Evolutionary conservation across 2,113 vertebrate species (phyloP).

Genomic region (Gavia stellata): DNA sequence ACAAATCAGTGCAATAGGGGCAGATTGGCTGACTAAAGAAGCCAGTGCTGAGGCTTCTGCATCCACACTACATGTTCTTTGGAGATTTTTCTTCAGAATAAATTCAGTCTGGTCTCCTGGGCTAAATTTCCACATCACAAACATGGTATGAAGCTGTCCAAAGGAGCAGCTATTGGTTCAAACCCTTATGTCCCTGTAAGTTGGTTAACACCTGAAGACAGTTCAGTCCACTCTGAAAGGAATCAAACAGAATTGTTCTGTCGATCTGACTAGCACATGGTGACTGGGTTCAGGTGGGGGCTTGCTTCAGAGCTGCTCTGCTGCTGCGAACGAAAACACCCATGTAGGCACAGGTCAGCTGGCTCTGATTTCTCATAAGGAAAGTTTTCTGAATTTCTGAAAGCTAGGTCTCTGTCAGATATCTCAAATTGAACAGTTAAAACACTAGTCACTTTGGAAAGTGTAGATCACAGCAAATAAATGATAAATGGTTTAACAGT

Average conservation of each 20-base stretch:
- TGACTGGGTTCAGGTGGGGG: background rate
- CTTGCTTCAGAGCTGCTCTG: background rate
- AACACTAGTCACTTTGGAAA: background rate
- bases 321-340: background rate
- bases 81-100: background rate
- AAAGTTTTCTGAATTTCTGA: background rate
- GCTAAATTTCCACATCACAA: background rate
- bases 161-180: background rate
- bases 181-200: background rate
- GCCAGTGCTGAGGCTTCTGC: background rate
- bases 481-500: background rate
- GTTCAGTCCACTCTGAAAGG: background rate
- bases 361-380: background rate
- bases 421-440: background rate
- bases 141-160: background rate
- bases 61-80: background rate
- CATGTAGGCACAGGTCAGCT: background rate
- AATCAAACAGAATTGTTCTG: background rate
- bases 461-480: background rate
- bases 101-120: background rate
- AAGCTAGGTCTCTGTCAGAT: background rate
- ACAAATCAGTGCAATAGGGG: background rate
- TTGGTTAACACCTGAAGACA: background rate
- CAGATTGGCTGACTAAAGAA: background rate
- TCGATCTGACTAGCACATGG: accelerated